Evolutionary conservation across 1,140 invertebrate genomes (phyloP), one percentile per base, ranked within the genome.

Genomic region (Hormaphis cornu): DNA sequence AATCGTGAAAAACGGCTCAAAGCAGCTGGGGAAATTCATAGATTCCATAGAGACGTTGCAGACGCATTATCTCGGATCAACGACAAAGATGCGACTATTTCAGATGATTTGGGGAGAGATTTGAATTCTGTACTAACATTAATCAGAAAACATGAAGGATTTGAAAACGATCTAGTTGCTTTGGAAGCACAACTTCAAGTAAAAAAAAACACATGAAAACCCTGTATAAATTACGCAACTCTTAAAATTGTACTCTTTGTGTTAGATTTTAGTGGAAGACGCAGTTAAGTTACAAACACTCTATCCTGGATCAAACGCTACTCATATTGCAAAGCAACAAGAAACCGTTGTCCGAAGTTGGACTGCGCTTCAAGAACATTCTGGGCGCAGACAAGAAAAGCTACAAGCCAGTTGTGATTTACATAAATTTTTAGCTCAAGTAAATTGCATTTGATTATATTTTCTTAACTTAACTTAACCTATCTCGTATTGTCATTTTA

Each of bases 31-130:
- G 93, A 97, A 80, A 95, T 98, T 72, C 95, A 98, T 79, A 83
- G 93, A 42, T 98, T 97, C 83, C 95, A 98, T 80, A 85, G 94
- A 24, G 95, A 98, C 78, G 93, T 95, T 0, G 91, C 90, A 8
- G 95, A 98, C 76, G 89, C 95, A 6, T 78, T 95, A 2, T 89
- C 90, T 12, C 83, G 94, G 28, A 95, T 97, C 35, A 89, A 91
- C 74, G 90, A 93, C 75, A 95, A 96, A 77, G 86, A 87, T 72
- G 86, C 88, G 3, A 87, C 86, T 5, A 83, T 95, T 35, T 88
- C 91, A 8, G 88, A 89, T 12, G 92, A 94, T 75, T 78, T 92
- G 5, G 93, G 93, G 6, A 79, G 90, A 48, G 93, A 97, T 79
- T 81, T 94, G 8, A 91, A 95, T 75, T 90, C 93, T 0, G 93